phyloP scores from a whole-genome alignment of 2,797 vertebrate genomes.

The Lithobates sylvaticus region DNA sequence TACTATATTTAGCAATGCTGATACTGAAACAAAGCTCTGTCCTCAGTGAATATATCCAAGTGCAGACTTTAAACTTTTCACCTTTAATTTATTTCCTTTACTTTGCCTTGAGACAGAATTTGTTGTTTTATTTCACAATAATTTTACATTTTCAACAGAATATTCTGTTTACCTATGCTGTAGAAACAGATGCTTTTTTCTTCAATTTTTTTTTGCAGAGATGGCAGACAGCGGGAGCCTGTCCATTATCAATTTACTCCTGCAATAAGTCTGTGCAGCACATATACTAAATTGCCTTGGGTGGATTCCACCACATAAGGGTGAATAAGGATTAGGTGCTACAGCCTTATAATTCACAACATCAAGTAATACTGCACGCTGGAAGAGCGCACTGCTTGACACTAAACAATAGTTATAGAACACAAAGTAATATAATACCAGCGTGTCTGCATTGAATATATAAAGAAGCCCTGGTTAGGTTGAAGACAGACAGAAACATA shows the following conservation, averaged over 20 bases:
- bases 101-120: background rate
- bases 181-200: slow-evolving; percentile 1
- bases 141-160: background rate
- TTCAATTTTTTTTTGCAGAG: background rate
- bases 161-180: background rate
- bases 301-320: slow-evolving; percentile 43
- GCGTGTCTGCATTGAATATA: background rate
- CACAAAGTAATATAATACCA: slow-evolving; percentile 18
- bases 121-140: background rate
- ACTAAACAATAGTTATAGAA: slow-evolving; percentile 39
- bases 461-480: background rate
- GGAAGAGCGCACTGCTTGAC: slow-evolving; percentile 1
- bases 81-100: slow-evolving; percentile 21
- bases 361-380: slow-evolving; percentile 16
- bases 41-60: background rate
- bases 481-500: background rate
- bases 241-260: slow-evolving; percentile 43
- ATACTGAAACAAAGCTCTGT: background rate
- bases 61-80: slow-evolving; percentile 2
- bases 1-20: background rate
- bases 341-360: slow-evolving; percentile 22
- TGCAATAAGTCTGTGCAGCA: slow-evolving; percentile 42
- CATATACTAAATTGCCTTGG: slow-evolving; percentile 47
- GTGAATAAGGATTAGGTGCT: slow-evolving; percentile 43
- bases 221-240: slow-evolving; percentile 27